Evolutionary conservation across 35 echinoderm and acorn worm species (phyloP).

Genomic region (Hemicentrotus pulcherrimus): DNA sequence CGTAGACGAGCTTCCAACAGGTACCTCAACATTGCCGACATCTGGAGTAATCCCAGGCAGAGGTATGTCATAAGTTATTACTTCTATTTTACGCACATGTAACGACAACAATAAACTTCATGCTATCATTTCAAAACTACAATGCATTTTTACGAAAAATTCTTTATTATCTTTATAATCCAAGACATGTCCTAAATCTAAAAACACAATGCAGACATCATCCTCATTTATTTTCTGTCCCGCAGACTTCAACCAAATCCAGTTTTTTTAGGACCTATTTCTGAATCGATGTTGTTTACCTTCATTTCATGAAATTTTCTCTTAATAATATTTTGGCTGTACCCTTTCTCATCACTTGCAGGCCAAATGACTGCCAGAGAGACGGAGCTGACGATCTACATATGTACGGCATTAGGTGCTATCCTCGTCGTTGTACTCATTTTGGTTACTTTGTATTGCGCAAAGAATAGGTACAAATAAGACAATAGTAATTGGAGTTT

Average conservation of each 20-base stretch:
- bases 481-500: not conserved
- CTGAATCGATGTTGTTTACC: too few relatives aligned
- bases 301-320: not conserved
- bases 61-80: not conserved
- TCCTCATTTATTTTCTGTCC: too few relatives aligned
- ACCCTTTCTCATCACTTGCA: not conserved
- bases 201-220: too few relatives aligned
- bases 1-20: not conserved
- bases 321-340: not conserved
- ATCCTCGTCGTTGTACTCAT: constrained; percentile 50
- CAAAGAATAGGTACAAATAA: constrained; percentile 44
- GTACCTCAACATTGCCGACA: not conserved
- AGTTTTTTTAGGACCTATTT: too few relatives aligned
- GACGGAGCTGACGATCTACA: constrained; percentile 38
- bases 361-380: constrained; percentile 33
- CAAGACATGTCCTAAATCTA: too few relatives aligned
- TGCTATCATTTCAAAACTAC: too few relatives aligned
- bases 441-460: constrained; percentile 41
- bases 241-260: too few relatives aligned
- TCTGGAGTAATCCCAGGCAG: not conserved
- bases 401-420: constrained; percentile 28
- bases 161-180: too few relatives aligned
- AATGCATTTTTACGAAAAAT: too few relatives aligned
- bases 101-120: too few relatives aligned
- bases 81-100: not conserved